Evolutionary conservation across 1,140 invertebrate genomes (phyloP).

Genomic region (Lepeophtheirus salmonis): DNA sequence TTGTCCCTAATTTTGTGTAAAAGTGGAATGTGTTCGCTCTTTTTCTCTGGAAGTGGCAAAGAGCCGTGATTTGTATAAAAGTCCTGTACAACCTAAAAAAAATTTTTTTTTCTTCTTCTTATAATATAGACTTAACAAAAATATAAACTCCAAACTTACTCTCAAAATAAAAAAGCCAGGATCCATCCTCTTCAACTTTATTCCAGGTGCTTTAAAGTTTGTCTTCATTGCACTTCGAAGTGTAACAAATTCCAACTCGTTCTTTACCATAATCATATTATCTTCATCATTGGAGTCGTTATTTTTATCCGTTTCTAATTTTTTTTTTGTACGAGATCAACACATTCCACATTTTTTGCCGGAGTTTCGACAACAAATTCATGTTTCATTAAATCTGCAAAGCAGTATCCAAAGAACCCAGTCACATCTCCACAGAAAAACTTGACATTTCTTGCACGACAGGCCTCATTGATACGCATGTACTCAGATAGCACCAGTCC

Average conservation of each 20-base stretch:
- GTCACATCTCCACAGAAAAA: conserved; percentile 80
- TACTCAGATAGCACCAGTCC: conserved; percentile 48
- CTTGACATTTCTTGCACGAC: conserved; percentile 50
- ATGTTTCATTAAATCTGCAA: conserved; percentile 67
- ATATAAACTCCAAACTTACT: conserved; percentile 21
- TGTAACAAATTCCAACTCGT: conserved; percentile 37
- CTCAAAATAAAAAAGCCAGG: conserved; percentile 30
- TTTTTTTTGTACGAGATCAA: conserved; percentile 17
- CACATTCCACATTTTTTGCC: conserved; percentile 4
- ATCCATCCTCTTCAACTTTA: conserved; percentile 29
- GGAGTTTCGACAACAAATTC: conserved; percentile 69
- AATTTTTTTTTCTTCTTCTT: conserved; percentile 18
- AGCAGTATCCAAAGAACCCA: conserved; percentile 79
- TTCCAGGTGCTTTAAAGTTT: conserved; percentile 34
- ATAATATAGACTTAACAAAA: background rate
- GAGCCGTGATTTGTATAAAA: conserved; percentile 3
- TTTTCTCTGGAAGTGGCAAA: background rate
- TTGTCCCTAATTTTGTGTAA: background rate
- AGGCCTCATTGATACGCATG: conserved; percentile 53
- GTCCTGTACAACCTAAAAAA: conserved; percentile 18
- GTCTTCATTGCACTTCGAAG: conserved; percentile 47
- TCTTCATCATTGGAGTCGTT: conserved; percentile 25
- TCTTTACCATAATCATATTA: conserved; percentile 22
- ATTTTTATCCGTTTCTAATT: conserved; percentile 19
- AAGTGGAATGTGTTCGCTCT: background rate